Evolutionary conservation across 2,797 vertebrate genomes (phyloP), one percentile per base, ranked within the genome.

Genomic region (Tangara arthus): DNA sequence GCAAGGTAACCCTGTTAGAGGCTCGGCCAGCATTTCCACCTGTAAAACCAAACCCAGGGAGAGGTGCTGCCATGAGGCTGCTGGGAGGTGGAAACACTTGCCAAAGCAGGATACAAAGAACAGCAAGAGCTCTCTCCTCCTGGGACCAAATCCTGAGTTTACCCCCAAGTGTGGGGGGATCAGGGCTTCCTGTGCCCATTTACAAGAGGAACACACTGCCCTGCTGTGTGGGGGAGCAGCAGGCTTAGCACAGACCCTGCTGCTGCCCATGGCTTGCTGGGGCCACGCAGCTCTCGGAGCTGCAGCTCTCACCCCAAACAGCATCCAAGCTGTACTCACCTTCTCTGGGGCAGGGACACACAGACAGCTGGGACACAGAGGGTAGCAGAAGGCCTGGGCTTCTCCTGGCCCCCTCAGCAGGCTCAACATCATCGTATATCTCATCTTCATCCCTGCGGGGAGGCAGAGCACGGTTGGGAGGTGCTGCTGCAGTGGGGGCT

Each of bases 151-250:
- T 30, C 20, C 52, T 47, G 52, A 82, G 42, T 26, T 49, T 79
- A 7, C 6, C 23, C 37, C 26, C 26, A 22, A 2, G 41, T 1
- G 0, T 1, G 5, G 4, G 0, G 7, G 12, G 5, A n/a, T 42
- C 22, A 17, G 50, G n/a, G 18, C 47, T 78, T 70, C 61, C 41
- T 17, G 3, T 22, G 32, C 8, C 22, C 34, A 12, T 56, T 37
- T 24, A 30, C 37, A 52, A 61, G n/a, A 66, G 39, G 59, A 80
- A 41, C 18, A n/a, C 64, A 63, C 14, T 4, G 4, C 28, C 37
- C 32, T 71, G 53, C 37, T 0, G 0, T 16, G 37, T 20, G 3
- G 4, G 42, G n/a, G 23, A 66, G 44, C 52, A 63, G 64, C 0
- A 1, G 59, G 73, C 20, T 81, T 15, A 63, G 90, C 2, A 4